phyloP scores from a whole-genome alignment of 2,888 invertebrate species.

The Pseudolycoriella hygida region DNA sequence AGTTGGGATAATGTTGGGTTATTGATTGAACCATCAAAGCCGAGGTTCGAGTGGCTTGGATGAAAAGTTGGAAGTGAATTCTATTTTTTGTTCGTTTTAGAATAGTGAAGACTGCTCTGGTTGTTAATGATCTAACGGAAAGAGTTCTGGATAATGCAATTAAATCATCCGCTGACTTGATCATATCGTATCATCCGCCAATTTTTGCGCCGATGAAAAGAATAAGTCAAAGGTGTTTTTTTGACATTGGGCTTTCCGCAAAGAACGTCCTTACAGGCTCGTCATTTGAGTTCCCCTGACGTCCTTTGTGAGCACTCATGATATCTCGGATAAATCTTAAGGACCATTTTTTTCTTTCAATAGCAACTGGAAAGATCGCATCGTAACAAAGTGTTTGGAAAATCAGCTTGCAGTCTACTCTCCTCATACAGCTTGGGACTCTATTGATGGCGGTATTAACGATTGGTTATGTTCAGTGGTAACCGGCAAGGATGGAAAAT shows the following conservation, averaged over 20 bases:
- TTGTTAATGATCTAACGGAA: constrained; percentile 88
- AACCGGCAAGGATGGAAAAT: constrained; percentile 10
- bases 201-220: constrained; percentile 74
- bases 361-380: constrained; percentile 62
- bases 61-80: neutral
- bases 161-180: constrained; percentile 47
- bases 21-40: constrained; percentile 58
- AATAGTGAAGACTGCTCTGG: constrained; percentile 44
- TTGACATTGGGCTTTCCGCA: constrained; percentile 4
- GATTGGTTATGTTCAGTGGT: constrained; percentile 66
- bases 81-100: constrained; percentile 14
- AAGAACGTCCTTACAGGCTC: too few relatives aligned
- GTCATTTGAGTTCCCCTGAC: too few relatives aligned
- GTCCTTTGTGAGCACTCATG: too few relatives aligned
- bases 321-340: too few relatives aligned
- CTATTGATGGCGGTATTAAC: constrained; percentile 67
- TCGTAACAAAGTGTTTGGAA: constrained; percentile 62
- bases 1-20: constrained; percentile 93
- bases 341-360: constrained; percentile 2
- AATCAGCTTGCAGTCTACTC: constrained; percentile 79
- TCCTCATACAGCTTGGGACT: constrained; percentile 86
- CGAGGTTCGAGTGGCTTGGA: too few relatives aligned
- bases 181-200: constrained; percentile 91
- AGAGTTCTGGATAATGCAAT: constrained; percentile 71
- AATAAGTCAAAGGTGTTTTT: constrained; percentile 51